Evolutionary conservation across 2,113 vertebrate species (phyloP), one percentile per base, ranked within the genome.

Genomic region (Fukomys damarensis): DNA sequence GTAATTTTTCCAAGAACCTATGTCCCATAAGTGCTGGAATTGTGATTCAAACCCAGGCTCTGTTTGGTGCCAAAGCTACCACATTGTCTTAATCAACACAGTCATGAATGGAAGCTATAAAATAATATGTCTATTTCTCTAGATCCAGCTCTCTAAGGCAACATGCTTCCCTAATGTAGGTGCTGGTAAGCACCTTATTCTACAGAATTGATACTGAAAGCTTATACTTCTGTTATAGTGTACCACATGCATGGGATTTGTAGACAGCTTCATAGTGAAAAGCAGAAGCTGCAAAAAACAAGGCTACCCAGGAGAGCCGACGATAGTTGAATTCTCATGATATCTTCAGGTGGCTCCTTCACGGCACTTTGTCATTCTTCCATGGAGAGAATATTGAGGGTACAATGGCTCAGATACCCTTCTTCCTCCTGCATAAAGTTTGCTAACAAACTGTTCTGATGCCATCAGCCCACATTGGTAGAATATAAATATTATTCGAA

Each of bases 121-220:
- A 96, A 96, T 61, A 93, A 76, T 49, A 38, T 85, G 76, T 61
- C n/a, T 80, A 59, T 97, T 91, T 96, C 96, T 93, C 49, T 92
- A 82, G n/a, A 68, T 91, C 32, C 30, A 86, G 63, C 68, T 86
- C 56, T 91, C 12, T 91, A 83, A 94, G 82, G 28, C 88, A 96
- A 89, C 86, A 52, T 41, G 26, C 46, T 66, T 20, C 80, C 43
- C 80, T 30, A 77, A 83, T 77, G 82, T 93, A 74, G 32, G 20
- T 68, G n/a, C 86, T 94, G 38, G 22, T 86, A 96, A 70, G 43
- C 96, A 89, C 84, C 61, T 94, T 74, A 89, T 61, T 89, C 14
- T 24, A 52, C 14, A 61, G 38, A 94, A 63, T 74, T 76, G 92
- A 89, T 74, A 46, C 32, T 76, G 4, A 95, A 59, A 68, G 28